Percentiles rank a stretch among this genome's conserved stretches.
Evolutionary conservation across 53 echinoderm and acorn worm genomes (phyloP).

Genomic region (Crossaster papposus): DNA sequence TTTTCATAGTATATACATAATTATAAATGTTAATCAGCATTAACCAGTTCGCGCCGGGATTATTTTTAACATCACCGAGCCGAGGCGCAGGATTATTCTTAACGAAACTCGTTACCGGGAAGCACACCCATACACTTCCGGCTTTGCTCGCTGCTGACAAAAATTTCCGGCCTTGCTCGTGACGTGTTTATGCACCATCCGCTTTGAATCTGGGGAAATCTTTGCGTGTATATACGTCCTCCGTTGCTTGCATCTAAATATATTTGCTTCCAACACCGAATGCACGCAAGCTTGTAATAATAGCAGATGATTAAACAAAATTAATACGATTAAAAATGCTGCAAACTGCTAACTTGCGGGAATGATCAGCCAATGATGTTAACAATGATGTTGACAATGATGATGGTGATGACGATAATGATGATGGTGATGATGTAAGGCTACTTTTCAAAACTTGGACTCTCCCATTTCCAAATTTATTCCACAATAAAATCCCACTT

Average conservation of each 20-base stretch:
- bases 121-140: no score
- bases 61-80: no score
- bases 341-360: not conserved
- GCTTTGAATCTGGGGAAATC: no score
- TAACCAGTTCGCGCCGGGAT: not conserved
- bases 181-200: no score
- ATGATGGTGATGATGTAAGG: not conserved
- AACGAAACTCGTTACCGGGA: no score
- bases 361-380: not conserved
- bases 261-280: not conserved
- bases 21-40: not conserved
- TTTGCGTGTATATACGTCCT: no score
- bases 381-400: not conserved
- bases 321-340: not conserved
- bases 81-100: no score
- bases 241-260: not conserved
- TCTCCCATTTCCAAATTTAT: slow-evolving; percentile 6
- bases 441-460: not conserved
- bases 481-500: no score
- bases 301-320: not conserved
- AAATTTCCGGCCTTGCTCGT: no score
- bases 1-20: not conserved
- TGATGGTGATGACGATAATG: not conserved
- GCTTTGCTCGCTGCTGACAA: no score
- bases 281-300: not conserved